Evolutionary conservation across 2,888 invertebrate species (phyloP).

Genomic region (Parnassius glacialis): DNA sequence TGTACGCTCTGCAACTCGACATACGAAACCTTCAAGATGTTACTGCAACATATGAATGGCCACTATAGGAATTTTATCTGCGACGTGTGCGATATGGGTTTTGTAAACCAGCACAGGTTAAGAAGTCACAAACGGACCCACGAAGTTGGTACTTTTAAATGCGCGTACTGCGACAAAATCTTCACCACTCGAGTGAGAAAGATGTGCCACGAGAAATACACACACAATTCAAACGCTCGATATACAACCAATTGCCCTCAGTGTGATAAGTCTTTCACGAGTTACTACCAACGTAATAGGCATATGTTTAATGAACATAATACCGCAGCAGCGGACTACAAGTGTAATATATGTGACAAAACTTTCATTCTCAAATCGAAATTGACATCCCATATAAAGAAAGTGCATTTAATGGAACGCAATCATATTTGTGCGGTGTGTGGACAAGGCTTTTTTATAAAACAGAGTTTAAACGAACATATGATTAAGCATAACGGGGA

Average conservation of each 20-base stretch:
- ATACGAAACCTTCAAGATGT: constrained; percentile 67
- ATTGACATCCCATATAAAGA: constrained; percentile 66
- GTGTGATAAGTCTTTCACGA: constrained; percentile 61
- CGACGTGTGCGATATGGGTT: constrained; percentile 64
- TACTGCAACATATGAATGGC: constrained; percentile 68
- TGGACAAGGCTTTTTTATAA: constrained; percentile 67
- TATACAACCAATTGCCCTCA: constrained; percentile 67
- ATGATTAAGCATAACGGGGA: constrained; percentile 71
- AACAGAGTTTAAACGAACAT: constrained; percentile 65
- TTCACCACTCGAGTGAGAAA: constrained; percentile 58
- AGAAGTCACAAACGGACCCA: constrained; percentile 63
- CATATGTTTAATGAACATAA: constrained; percentile 69
- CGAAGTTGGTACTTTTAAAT: constrained; percentile 58
- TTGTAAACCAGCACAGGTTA: constrained; percentile 62
- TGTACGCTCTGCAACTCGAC: constrained; percentile 62
- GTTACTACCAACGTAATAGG: constrained; percentile 64
- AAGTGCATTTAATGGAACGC: constrained; percentile 67
- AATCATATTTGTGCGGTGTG: constrained; percentile 68
- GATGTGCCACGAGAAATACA: constrained; percentile 66
- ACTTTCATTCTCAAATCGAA: constrained; percentile 66
- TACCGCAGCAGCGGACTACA: constrained; percentile 55
- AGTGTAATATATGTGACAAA: constrained; percentile 69
- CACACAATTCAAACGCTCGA: constrained; percentile 56
- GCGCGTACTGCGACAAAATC: constrained; percentile 61
- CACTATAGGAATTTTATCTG: constrained; percentile 70